These are phyloP conservation scores for Laterallus jamaicensis DNA, from an alignment of 2,113 vertebrate species.

Conservation along the genomic window DNA sequence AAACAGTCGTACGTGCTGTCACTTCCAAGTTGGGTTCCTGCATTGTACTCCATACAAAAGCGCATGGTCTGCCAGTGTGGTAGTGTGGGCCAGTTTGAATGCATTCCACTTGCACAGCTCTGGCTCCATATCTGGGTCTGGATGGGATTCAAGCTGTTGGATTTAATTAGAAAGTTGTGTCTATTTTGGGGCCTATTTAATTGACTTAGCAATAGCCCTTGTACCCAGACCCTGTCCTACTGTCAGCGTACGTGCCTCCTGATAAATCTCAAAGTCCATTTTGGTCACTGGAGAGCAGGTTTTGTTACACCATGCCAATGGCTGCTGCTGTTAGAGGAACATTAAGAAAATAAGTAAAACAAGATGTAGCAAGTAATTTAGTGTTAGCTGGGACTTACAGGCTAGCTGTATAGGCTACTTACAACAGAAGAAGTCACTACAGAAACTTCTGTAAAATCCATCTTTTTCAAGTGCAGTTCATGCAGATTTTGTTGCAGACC, in stretches of 20 bases:
- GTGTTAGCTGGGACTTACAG: background rate
- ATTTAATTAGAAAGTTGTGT: conserved; percentile 41
- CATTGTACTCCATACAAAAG: background rate
- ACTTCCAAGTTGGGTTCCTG: background rate
- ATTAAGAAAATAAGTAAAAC: background rate
- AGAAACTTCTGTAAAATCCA: background rate
- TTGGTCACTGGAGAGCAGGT: background rate
- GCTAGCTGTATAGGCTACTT: too few species aligned
- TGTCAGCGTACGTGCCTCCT: background rate
- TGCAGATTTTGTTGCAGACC: background rate
- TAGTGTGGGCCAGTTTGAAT: fast-evolving
- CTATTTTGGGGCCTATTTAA: conserved; percentile 26
- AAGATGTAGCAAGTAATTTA: conserved; percentile 1
- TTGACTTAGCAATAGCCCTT: background rate
- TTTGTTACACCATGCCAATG: background rate
- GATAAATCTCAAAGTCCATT: background rate
- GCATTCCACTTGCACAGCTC: background rate
- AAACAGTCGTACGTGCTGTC: background rate
- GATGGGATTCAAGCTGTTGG: conserved; percentile 16
- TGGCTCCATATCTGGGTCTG: background rate
- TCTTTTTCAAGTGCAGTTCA: background rate
- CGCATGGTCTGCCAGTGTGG: fast-evolving
- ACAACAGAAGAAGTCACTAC: background rate
- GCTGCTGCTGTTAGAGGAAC: background rate
- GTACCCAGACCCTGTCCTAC: background rate